These are phyloP conservation scores for Neostethus bicornis DNA, from an alignment of 2,797 vertebrate genomes.

Conservation along the genomic window DNA sequence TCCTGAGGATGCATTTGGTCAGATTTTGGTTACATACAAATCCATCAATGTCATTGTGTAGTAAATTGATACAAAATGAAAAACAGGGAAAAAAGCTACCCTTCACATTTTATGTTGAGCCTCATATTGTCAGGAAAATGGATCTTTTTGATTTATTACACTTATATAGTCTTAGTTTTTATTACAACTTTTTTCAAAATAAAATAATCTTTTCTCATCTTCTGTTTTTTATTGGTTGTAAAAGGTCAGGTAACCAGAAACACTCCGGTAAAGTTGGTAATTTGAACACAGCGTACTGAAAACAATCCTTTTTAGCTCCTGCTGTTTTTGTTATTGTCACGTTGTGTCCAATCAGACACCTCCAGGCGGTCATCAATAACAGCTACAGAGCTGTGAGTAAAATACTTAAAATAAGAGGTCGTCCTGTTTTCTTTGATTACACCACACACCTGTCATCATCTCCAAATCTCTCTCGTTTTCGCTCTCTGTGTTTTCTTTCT, in stretches of 20 bases:
- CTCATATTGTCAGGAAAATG: too few relatives aligned
- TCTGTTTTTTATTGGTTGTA: too few relatives aligned
- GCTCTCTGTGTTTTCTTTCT: conserved; percentile 4
- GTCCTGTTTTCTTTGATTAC: conserved; percentile 28
- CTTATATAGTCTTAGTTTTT: too few relatives aligned
- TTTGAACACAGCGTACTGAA: neutral
- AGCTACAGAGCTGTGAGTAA: neutral
- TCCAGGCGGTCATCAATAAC: neutral
- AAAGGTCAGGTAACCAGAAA: too few relatives aligned
- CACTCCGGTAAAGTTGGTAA: too few relatives aligned
- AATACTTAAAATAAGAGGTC: neutral
- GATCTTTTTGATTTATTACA: too few relatives aligned
- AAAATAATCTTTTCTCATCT: too few relatives aligned
- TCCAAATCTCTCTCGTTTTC: conserved; percentile 6
- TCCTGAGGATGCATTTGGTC: neutral
- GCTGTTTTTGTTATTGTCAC: neutral
- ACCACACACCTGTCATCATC: conserved; percentile 31
- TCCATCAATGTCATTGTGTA: too few relatives aligned
- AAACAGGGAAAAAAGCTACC: neutral
- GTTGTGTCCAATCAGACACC: neutral
- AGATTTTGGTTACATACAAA: neutral
- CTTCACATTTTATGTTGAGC: too few relatives aligned
- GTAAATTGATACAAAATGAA: neutral
- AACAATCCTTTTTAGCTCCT: neutral
- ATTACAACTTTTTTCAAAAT: too few relatives aligned